phyloP scores from a whole-genome alignment of 2,888 invertebrate species.

The Lumbricus terrestris region DNA sequence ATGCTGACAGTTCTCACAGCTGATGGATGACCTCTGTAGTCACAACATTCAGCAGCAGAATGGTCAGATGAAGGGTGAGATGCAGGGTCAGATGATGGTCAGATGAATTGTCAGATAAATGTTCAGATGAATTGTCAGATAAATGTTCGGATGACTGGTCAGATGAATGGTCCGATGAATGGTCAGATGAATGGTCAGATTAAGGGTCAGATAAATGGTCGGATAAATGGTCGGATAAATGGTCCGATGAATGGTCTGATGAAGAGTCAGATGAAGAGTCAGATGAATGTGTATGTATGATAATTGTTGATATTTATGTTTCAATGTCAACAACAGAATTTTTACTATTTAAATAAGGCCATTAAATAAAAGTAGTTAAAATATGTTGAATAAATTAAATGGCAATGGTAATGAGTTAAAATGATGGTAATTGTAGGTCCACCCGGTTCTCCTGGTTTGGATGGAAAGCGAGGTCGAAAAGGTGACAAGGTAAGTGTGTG shows the following conservation, averaged over 20 bases:
- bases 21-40: background rate
- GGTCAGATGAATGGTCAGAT: no score
- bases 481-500: slow-evolving; percentile 20
- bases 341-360: background rate
- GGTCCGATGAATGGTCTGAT: no score
- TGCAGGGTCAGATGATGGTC: no score
- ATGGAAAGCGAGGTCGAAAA: slow-evolving; percentile 21
- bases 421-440: background rate
- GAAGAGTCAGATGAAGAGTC: no score
- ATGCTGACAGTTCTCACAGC: background rate
- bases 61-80: no score
- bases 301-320: background rate
- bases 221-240: no score
- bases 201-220: background rate
- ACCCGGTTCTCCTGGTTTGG: slow-evolving; percentile 12
- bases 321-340: background rate
- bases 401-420: background rate
- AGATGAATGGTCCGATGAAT: no score
- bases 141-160: no score
- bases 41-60: background rate
- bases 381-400: background rate
- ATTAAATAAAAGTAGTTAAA: background rate
- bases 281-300: background rate
- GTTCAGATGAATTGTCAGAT: no score
- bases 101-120: no score